These are phyloP conservation scores for Vanessa atalanta DNA, from an alignment of 1,140 invertebrate genomes.

Conservation along the genomic window DNA sequence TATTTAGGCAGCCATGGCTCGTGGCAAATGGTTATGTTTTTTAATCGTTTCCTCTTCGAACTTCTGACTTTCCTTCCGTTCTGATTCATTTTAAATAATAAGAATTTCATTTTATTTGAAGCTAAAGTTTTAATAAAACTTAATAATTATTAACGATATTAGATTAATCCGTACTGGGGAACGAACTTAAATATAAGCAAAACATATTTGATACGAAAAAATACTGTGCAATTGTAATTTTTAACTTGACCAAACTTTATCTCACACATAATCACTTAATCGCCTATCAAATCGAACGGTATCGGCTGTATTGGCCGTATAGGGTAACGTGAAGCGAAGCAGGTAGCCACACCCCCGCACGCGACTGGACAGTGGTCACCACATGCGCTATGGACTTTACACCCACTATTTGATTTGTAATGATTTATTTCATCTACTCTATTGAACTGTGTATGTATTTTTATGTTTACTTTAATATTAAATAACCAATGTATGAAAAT, in stretches of 20 bases:
- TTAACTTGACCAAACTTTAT: neutral
- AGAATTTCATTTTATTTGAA: neutral
- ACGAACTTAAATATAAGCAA: too few relatives aligned
- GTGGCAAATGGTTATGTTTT: conserved; percentile 71
- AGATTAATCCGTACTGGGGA: too few relatives aligned
- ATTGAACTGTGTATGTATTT: neutral
- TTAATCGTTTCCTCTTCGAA: conserved; percentile 57
- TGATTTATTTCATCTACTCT: conserved; percentile 50
- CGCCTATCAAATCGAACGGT: conserved; percentile 51
- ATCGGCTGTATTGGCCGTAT: conserved; percentile 42
- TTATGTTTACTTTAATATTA: neutral
- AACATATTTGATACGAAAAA: too few relatives aligned
- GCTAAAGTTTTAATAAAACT: neutral
- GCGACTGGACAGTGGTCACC: conserved; percentile 72
- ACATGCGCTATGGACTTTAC: conserved; percentile 66
- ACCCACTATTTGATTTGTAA: conserved; percentile 49
- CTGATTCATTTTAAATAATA: neutral
- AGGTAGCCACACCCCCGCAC: conserved; percentile 62
- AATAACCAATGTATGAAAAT: neutral
- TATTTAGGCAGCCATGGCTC: conserved; percentile 61
- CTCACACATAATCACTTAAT: neutral
- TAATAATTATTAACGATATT: too few relatives aligned
- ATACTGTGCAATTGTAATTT: neutral
- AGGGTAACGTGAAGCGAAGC: conserved; percentile 42
- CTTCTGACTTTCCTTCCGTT: conserved; percentile 38